Conservation (phyloP, 1,140 invertebrate species). For the Cecropterus lyciades region DNA sequence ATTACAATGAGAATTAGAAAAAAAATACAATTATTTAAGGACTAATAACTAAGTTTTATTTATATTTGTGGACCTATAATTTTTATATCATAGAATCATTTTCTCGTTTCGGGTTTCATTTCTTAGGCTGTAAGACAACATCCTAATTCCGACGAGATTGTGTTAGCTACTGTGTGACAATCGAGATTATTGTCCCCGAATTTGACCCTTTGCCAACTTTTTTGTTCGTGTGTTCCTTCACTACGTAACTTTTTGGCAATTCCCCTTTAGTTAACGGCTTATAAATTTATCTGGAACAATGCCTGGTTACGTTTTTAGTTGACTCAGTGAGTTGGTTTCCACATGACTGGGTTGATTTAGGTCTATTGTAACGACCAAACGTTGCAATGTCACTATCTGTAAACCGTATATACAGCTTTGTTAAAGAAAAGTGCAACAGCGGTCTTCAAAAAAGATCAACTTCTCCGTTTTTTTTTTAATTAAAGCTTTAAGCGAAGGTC, state of each 20-base stretch:
- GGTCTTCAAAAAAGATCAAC: too few relatives aligned
- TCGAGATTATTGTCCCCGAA: conserved; percentile 20
- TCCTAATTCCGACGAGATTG: not conserved
- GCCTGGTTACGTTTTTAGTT: conserved; percentile 14
- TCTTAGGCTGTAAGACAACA: not conserved
- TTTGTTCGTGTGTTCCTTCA: conserved; percentile 7
- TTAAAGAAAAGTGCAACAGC: too few relatives aligned
- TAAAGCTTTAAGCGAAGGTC: too few relatives aligned
- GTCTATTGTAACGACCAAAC: not conserved
- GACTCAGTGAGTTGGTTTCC: conserved; percentile 1
- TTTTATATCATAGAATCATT: too few relatives aligned
- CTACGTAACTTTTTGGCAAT: conserved; percentile 29
- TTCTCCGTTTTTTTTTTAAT: too few relatives aligned
- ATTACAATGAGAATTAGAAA: too few relatives aligned
- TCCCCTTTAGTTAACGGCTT: conserved; percentile 41
- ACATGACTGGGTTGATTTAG: not conserved
- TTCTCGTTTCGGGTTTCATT: too few relatives aligned
- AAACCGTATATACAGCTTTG: too few relatives aligned
- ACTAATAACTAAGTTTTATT: too few relatives aligned
- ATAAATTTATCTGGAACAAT: conserved; percentile 25
- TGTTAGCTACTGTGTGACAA: conserved; percentile 16
- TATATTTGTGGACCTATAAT: too few relatives aligned
- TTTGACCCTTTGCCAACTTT: conserved; percentile 20
- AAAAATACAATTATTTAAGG: too few relatives aligned
- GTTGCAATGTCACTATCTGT: not conserved